Base-by-base conservation (phyloP, 2,797 vertebrate species). In the Onychomys torridus region DNA sequence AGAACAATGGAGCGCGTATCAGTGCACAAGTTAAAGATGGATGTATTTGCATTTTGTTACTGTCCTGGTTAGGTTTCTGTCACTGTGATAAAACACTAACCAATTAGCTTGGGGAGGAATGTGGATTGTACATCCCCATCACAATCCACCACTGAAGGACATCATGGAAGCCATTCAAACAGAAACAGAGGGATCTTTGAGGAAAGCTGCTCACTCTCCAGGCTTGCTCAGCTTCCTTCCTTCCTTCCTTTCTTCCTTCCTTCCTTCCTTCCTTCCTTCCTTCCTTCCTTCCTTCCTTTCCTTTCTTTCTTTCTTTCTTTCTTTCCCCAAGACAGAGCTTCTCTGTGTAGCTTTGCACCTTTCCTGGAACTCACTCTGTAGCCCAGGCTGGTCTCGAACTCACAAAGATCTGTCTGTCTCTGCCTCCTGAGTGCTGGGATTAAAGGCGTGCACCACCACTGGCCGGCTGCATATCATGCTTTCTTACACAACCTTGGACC, bases 41-140 rank as follows among this genome's bases (percentile, higher is more conserved):
- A n/a, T 46, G n/a, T 6, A 17, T 82, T 95, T 96, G 75, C 86
- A 76, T 85, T 88, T 94, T 32, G 19, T 9, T 86, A 29, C 81
- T 83, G 37, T 63, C 57, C 57, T 40, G 40, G 13, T 61, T 61
- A 83, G 55, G 79, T 17, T 61, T 83, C 81, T 63, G 16, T 29
- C 11, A 43, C 61, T 69, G 32, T 69, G 43, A 52, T 34, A 69
- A n/a, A 25, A 69, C 32, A 49, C 21, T 52, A 32, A 67, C 12
- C 3, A 27, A 14, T 17, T 32, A 52, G 46, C 63, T 52, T 85
- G 83, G 63, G 21, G 43, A 67, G 43, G 83, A 85, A 2, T 52
- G 25, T n/a, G 32, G 46, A 11, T 2, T n/a, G 9, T 13, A 52
- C 7, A 9, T 25, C 43, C 83, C 83, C 46, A 27, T 52, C 32